Conservation (phyloP, 2,888 invertebrate species). For the Athalia circularis region DNA sequence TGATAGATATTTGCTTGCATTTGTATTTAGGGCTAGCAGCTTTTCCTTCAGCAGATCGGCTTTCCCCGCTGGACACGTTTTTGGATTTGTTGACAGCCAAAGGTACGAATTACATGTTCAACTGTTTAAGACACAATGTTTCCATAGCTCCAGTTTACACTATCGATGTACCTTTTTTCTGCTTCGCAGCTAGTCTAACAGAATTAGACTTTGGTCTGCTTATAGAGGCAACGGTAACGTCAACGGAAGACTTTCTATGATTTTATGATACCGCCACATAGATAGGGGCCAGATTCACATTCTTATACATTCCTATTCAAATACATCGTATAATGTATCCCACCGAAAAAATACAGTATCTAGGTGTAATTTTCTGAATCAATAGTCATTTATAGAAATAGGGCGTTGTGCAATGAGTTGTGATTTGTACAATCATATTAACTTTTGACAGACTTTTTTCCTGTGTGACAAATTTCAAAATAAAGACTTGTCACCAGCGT, state of each 20-base stretch:
- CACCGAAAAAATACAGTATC: background rate
- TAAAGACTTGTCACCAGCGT: background rate
- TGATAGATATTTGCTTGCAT: background rate
- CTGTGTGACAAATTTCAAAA: conserved; percentile 3
- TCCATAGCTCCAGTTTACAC: background rate
- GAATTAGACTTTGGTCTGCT: conserved; percentile 90
- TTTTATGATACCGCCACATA: conserved; percentile 12
- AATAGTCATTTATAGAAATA: background rate
- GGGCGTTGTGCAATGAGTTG: conserved; percentile 32
- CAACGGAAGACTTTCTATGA: conserved; percentile 76
- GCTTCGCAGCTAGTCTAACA: conserved; percentile 81
- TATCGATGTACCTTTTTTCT: background rate
- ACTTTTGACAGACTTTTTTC: conserved; percentile 11
- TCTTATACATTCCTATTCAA: background rate
- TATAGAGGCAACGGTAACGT: conserved; percentile 87
- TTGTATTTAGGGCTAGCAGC: conserved; percentile 81
- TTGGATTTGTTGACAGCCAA: conserved; percentile 90
- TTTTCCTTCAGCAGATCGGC: conserved; percentile 82
- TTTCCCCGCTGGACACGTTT: conserved; percentile 89
- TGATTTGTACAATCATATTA: conserved; percentile 13
- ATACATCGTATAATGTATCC: background rate
- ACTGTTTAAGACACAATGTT: conserved; percentile 7
- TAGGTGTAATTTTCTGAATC: no score
- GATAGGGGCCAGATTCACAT: background rate
- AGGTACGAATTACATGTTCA: conserved; percentile 66